Base-by-base conservation (phyloP, 2,113 vertebrate species). In the Tragelaphus imberbis region DNA sequence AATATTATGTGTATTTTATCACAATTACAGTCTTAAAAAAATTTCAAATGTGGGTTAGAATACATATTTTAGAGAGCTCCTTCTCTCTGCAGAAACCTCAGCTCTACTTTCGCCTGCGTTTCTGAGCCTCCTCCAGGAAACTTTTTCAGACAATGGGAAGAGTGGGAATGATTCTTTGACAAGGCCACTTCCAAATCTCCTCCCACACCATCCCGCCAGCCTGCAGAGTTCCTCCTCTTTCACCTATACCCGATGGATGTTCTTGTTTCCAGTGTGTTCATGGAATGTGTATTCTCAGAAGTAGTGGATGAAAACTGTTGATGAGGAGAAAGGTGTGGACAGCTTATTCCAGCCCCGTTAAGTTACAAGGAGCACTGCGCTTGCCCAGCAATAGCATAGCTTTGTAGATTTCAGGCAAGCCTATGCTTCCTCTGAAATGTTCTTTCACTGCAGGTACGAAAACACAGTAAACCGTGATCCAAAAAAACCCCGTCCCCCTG, bases 391-490 rank as follows among this genome's bases (percentile, higher is more conserved):
- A 96, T 85, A 91, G 94, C 93, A 80, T 87, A 77, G 63, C 79
- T 97, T 90, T 95, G 93, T 93, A 94, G 88, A 98, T 93, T 96
- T 97, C 91, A 94, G 92, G 93, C 95, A 98, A 96, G 91, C 84
- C 88, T 91, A 36, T 94, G 97, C 84, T 98, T 97, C 97, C 91
- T 98, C 96, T 98, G 89, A 98, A 98, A 95, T 8, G 63, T 94
- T 93, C 98, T 98, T 98, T 98, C 97, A 98, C 94, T 97, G 82
- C 68, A 98, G 95, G 93, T 97, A 98, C 68, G 80, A 97, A 97
- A 97, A 98, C 97, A 98, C 94, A 97, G 94, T 91, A 97, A 97
- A 97, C 95, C 71, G 0, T 27, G 6, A 96, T 97, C 97, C 91
- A 95, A 96, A 97, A 97, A 96, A 95, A 97, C 58, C 75, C 94